Evolutionary conservation across 2,888 invertebrate genomes (phyloP), one percentile per base, ranked within the genome.

Genomic region (Ypsolopha scabrella): DNA sequence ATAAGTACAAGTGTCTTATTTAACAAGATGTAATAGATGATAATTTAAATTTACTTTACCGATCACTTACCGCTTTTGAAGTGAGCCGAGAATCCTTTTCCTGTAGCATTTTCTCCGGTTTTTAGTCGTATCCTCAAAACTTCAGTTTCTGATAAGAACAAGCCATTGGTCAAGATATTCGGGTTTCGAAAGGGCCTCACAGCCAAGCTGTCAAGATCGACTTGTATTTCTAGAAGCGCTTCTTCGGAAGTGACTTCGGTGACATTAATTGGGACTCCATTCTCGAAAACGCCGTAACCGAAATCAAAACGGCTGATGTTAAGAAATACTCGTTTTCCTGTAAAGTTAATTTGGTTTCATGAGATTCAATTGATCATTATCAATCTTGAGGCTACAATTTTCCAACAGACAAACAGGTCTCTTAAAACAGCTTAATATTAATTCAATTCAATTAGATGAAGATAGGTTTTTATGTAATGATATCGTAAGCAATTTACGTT

Each of bases 291-390:
- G 38, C 82, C 83, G 55, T 81, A 80, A 10, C 87, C 85, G 48
- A 91, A 80, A 58, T 91, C 89, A 60, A 87, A 90, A 57, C 88
- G 87, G 52, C 81, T 85, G 61, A 94, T 92, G 74, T 92, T 91
- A 45, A 93, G 76, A 88, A 92, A 93, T 7, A 93, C 89, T 44
- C 91, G 86, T 63, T 90, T 90, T n/a, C 87, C 87, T 87, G 67
- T 7, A 68, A 70, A 24, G 24, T 24, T 3, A 24, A n/a, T n/a
- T n/a, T n/a, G n/a, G n/a, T n/a, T n/a, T n/a, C n/a, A n/a, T n/a
- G n/a, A 24, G 24, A 24, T 24, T 24, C 2, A 24, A 24, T 24
- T 24, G 24, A 24, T 24, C 24, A 24, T 24, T 24, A 24, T 24
- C 24, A 2, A 24, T 24, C 2, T 24, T 3, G 24, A 24, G 4